Base-by-base conservation (phyloP, 2,113 vertebrate species). In the Eclectus roratus region DNA sequence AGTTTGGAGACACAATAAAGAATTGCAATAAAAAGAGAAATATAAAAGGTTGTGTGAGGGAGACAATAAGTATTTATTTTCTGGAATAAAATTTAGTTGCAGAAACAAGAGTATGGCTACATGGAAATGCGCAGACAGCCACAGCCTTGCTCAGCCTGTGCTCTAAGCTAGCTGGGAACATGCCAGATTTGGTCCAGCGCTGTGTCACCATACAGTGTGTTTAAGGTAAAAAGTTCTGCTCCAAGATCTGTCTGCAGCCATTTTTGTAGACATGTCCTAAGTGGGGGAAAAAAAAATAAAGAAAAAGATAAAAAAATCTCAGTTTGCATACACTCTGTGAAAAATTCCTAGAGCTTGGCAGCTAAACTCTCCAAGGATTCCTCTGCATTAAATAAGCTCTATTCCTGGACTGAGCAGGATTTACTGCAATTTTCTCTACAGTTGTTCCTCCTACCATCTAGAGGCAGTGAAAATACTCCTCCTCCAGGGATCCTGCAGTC, bases 1-100 rank as follows among this genome's bases (percentile, higher is more conserved):
- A 93, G 50, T 73, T 90, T 94, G 74, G 28, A 68, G 52, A 86
- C 39, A 85, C 17, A 15, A 76, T 69, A 93, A 97, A 74, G 81
- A 94, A 87, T 80, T 95, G n/a, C 71, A 93, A 76, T 77, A 69
- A 95, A 92, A 96, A 80, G 15, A 49, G 25, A 97, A 96, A 93
- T 87, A 85, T 56, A 69, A 94, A 96, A 88, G 58, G 44, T 63
- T 90, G 23, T 82, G 31, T 46, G 33, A 52, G 58, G n/a, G 58
- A 85, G 41, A 41, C 15, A 1, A 87, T 91, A 58, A 69, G 83
- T 91, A 92, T 93, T 95, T 96, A 89, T 94, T 93, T 94, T 92
- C 13, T 80, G 44, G 43, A 85, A 79, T 83, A 43, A 73, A 92
- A 95, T 76, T 58, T 85, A 69, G 64, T 81, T 72, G 52, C 85